Base-by-base conservation (phyloP, 2,888 invertebrate species). In the Erebia aethiops region DNA sequence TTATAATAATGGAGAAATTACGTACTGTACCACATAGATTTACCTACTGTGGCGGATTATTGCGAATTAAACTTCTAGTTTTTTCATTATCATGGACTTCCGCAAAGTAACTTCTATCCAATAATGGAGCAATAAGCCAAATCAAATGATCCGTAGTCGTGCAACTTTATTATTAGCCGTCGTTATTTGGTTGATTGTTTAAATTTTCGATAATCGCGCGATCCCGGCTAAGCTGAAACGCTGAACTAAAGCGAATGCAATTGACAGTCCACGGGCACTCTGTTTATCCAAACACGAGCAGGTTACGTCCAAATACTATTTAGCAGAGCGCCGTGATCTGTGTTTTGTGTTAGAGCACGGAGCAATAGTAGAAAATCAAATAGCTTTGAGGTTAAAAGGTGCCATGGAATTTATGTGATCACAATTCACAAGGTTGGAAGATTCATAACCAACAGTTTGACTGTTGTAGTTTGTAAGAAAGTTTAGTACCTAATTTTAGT, bases 181-280 rank as follows among this genome's bases (percentile, higher is more conserved):
- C 35, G 35, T n/a, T 35, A 16, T 58, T 9, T 10, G n/a, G 35
- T 35, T 58, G 58, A 58, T 58, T n/a, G 35, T 35, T 41, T n/a
- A 41, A 57, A 35, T 35, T 57, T n/a, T 58, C 58, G 58, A 41
- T 58, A 58, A 58, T 41, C 35, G 58, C n/a, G 2, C 35, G 35
- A 41, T 26, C 10, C 14, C 52, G 16, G 35, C 58, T n/a, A 58
- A n/a, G 52, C 52, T 52, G 8, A 52, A 52, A 58, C 41, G 58
- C 58, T 35, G 58, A 41, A 58, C n/a, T 35, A 58, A 57, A 35
- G 58, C n/a, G 58, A 58, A 58, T 58, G 58, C 58, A 58, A 58
- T 58, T 58, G 58, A 58, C 58, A 58, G 58, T 58, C 35, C 58
- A 41, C 35, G 35, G n/a, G n/a, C 58, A 58, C 56, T 57, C 56